phyloP scores from a whole-genome alignment of 2,888 invertebrate genomes.

The Salticus scenicus region DNA sequence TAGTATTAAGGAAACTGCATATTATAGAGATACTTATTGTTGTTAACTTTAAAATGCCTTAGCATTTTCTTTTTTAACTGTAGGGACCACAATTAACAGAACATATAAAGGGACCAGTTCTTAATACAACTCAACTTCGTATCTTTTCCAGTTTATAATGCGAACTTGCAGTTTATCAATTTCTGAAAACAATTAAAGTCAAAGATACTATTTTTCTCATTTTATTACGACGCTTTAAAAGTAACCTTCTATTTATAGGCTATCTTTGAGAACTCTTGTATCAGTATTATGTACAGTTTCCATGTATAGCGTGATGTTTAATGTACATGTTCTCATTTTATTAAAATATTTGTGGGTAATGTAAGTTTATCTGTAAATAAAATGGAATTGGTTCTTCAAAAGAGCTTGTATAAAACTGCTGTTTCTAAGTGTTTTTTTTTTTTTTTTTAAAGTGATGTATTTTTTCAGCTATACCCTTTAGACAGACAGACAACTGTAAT shows the following conservation, averaged over 20 bases:
- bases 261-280: not conserved
- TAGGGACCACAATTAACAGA: not conserved
- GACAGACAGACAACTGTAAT: too few relatives aligned
- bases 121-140: not conserved
- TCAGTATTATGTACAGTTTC: slow-evolving; percentile 58
- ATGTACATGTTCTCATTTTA: slow-evolving; percentile 23
- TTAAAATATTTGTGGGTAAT: too few relatives aligned
- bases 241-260: not conserved
- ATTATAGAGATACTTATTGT: too few relatives aligned
- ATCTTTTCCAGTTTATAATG: not conserved
- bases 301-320: not conserved
- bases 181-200: not conserved
- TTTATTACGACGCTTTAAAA: not conserved
- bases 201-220: not conserved
- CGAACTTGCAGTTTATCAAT: not conserved
- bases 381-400: not conserved
- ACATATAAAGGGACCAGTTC: not conserved
- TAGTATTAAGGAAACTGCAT: too few relatives aligned
- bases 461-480: too few relatives aligned
- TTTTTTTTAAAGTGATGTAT: too few relatives aligned
- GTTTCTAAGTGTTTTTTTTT: too few relatives aligned
- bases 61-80: not conserved
- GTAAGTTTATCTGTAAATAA: too few relatives aligned
- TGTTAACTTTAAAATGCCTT: too few relatives aligned
- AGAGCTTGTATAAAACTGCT: too few relatives aligned